Evolutionary conservation across 1,140 invertebrate genomes (phyloP), one percentile per base, ranked within the genome.

Genomic region (Meloidogyne hapla): DNA sequence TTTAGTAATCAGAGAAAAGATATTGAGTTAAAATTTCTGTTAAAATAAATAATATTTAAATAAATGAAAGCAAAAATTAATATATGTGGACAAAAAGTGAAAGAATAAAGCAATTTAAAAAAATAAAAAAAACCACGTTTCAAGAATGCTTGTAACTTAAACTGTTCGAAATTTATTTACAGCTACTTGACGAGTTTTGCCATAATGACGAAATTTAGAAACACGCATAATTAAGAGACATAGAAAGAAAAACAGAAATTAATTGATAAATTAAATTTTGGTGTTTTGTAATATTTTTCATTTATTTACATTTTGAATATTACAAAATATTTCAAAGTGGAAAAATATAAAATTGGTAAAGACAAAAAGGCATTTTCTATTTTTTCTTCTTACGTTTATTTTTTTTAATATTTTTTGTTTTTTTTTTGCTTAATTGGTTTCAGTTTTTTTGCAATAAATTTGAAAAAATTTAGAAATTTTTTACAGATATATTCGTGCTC

Each of bases 11-110:
- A 56, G n/a, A 56, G 18, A 56, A 18, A 56, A 56, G 5, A n/a
- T 5, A 56, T 10, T 13, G 10, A 63, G 56, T 15, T 61, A 63
- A 21, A 63, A 33, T 72, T 64, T 25, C 69, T 73, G 70, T 56
- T 21, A 40, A 8, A 23, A n/a, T 73, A 38, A 13, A 21, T 15
- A 64, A 26, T 23, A 42, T 56, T 63, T 64, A 26, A 73, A 73
- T 2, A 56, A 56, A 56, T 18, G 13, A 18, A 2, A 48, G 3
- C 18, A 0, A 48, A 48, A 13, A 13, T 10, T 13, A 12, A 13
- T 12, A 13, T 42, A 15, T 38, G 12, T 12, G 40, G 40, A 2
- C 12, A 15, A 42, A 42, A 42, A 42, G 40, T 33, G 33, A 33
- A 33, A 6, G 9, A 42, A 42, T 56, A 15, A 56, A 56, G n/a